Evolutionary conservation across 2,888 invertebrate genomes (phyloP).

Genomic region (Pristionchus maxplancki): DNA sequence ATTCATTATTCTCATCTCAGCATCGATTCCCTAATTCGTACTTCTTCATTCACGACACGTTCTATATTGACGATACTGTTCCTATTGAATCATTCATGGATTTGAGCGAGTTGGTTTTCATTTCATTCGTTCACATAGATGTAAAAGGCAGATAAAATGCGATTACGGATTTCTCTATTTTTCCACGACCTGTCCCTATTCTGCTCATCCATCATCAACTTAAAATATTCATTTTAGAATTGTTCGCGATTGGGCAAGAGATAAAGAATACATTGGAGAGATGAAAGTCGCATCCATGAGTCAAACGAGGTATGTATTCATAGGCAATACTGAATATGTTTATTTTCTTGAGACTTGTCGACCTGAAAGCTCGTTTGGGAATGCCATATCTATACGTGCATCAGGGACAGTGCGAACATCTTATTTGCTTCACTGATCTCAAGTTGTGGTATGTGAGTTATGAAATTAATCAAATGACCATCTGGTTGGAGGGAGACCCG

Average conservation of each 20-base stretch:
- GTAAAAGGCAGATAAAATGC: too few relatives aligned
- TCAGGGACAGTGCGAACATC: conserved; percentile 93
- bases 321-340: not conserved
- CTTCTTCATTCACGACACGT: conserved; percentile 87
- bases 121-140: too few relatives aligned
- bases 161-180: too few relatives aligned
- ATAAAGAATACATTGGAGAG: conserved; percentile 79
- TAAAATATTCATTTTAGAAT: conserved; percentile 71
- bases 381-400: conserved; percentile 90
- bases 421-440: conserved; percentile 88
- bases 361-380: conserved; percentile 82
- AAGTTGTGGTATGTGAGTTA: conserved; percentile 76
- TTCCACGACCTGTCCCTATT: too few relatives aligned
- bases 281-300: conserved; percentile 79
- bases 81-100: conserved; percentile 67
- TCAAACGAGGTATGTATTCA: conserved; percentile 54
- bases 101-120: conserved; percentile 50
- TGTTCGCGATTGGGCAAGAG: conserved; percentile 82
- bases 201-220: too few relatives aligned
- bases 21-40: conserved; percentile 85
- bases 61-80: conserved; percentile 86
- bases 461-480: not conserved
- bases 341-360: conserved; percentile 77
- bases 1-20: conserved; percentile 78
- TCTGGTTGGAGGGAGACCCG: conserved; percentile 40